Conservation (phyloP, 2,113 vertebrate genomes). For the Aegypius monachus region DNA sequence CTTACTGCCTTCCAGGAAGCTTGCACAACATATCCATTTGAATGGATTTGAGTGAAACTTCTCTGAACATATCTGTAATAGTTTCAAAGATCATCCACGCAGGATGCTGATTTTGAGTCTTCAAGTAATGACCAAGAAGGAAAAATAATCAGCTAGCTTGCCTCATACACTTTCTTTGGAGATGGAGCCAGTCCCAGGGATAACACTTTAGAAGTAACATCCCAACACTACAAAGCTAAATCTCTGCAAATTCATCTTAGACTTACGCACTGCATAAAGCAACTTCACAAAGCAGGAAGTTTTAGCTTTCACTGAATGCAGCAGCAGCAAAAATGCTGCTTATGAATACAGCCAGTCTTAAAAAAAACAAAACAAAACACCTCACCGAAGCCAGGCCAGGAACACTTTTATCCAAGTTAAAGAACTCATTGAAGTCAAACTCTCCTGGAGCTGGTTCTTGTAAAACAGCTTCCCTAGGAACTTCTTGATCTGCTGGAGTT, state of each 20-base stretch:
- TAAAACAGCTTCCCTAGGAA: conserved; percentile 83
- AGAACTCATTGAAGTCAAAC: conserved; percentile 99
- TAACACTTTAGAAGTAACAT: not conserved
- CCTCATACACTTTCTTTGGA: not conserved
- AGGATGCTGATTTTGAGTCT: not conserved
- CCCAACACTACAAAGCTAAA: not conserved
- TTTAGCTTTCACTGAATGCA: not conserved
- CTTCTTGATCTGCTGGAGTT: conserved; percentile 88
- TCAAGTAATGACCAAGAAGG: not conserved
- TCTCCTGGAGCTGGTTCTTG: conserved; percentile 88
- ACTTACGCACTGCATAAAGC: not conserved
- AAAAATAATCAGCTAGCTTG: not conserved
- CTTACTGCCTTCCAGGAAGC: not conserved
- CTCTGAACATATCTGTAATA: not conserved
- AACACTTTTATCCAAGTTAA: conserved; percentile 96
- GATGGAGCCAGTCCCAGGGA: not conserved
- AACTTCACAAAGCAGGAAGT: not conserved
- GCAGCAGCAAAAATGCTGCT: not conserved
- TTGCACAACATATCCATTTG: not conserved
- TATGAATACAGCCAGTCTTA: not conserved
- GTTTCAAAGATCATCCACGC: not conserved
- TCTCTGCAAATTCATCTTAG: not conserved
- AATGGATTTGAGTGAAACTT: not conserved
- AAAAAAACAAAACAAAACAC: conserved; percentile 14
- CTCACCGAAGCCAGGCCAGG: conserved; percentile 97